phyloP scores from a whole-genome alignment of 2,888 invertebrate genomes.

The Macaria notata region DNA sequence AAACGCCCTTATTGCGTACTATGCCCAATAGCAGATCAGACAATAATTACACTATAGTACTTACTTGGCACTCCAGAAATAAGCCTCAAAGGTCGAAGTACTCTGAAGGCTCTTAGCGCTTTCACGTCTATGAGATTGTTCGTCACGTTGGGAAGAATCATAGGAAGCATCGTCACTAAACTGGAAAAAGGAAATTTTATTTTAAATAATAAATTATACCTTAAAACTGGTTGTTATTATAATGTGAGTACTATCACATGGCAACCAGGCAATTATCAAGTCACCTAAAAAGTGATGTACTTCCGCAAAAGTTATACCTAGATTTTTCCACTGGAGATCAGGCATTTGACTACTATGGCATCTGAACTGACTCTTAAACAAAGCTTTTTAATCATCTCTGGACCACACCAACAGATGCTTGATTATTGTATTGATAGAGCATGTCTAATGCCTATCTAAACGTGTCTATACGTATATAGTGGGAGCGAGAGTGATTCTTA shows the following conservation, averaged over 20 bases:
- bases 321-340: background rate
- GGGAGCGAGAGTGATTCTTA: no score
- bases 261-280: background rate
- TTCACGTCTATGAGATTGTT: conserved; percentile 96
- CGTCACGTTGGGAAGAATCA: conserved; percentile 77
- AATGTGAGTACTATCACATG: background rate
- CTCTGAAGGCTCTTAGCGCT: conserved; percentile 98
- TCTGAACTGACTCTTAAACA: background rate
- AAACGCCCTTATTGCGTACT: no score
- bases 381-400: no score
- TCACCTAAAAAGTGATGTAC: background rate
- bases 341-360: background rate
- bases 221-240: no score
- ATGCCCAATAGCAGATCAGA: no score
- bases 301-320: background rate
- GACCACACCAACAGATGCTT: no score
- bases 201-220: no score
- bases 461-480: no score
- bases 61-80: conserved; percentile 99
- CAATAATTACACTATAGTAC: conserved; percentile 54
- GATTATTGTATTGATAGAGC: no score
- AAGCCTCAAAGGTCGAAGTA: conserved; percentile 96
- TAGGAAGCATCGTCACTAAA: no score
- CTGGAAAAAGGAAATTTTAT: conserved; percentile 3
- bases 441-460: no score